A percentile compares a stretch with the other conserved stretches of the same genome.
These are phyloP conservation scores for Drosophila macrospina DNA, from an alignment of 2,888 invertebrate species.

Conservation along the genomic window DNA sequence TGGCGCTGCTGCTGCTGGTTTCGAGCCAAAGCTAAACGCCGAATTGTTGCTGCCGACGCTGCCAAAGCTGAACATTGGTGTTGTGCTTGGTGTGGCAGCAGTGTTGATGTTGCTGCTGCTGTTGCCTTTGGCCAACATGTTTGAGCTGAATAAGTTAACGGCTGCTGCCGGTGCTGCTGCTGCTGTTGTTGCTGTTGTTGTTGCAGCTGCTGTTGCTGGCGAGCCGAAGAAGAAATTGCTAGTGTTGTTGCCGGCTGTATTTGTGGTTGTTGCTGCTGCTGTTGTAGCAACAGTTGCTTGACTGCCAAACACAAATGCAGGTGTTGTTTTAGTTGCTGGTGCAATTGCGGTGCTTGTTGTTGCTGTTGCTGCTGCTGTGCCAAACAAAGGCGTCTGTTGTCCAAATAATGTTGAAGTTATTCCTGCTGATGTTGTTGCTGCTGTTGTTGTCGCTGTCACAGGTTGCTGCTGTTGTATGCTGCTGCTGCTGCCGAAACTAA, in stretches of 20 bases:
- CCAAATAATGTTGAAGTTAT: constrained; percentile 15
- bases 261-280: constrained; percentile 10
- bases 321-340: constrained; percentile 6
- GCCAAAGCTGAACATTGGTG: constrained; percentile 31
- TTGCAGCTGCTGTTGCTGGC: constrained; percentile 8
- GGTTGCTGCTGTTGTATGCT: constrained; percentile 13
- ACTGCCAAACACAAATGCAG: constrained; percentile 24
- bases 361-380: constrained; percentile 1
- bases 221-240: constrained; percentile 28
- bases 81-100: not conserved
- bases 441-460: constrained; percentile 9
- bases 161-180: not conserved
- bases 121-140: constrained; percentile 9
- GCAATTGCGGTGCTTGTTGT: not conserved
- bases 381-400: constrained; percentile 18
- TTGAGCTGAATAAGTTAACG: constrained; percentile 5
- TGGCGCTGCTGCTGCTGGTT: constrained; percentile 8
- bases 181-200: constrained; percentile 16
- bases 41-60: constrained; percentile 17
- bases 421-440: constrained; percentile 2
- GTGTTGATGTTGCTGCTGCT: constrained; percentile 21
- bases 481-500: constrained; percentile 22
- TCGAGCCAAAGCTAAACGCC: constrained; percentile 25
- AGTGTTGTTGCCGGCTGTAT: constrained; percentile 1
- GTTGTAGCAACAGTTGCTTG: not conserved